Evolutionary conservation across 2,113 vertebrate genomes (phyloP).

Genomic region (Rhinolophus sinicus): DNA sequence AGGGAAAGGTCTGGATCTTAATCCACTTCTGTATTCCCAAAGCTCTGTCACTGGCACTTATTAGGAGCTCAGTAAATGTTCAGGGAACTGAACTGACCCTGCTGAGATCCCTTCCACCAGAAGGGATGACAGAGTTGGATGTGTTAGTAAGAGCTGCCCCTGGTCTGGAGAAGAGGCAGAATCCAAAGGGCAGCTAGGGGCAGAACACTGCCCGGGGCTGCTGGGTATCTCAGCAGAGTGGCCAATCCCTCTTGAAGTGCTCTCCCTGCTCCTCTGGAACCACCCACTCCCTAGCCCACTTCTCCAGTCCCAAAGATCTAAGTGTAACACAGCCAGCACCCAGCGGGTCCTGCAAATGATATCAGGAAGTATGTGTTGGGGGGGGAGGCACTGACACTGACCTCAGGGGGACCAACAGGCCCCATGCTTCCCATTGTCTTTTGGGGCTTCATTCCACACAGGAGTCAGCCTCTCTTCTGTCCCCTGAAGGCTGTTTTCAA

Average conservation of each 20-base stretch:
- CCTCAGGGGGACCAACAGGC: background rate
- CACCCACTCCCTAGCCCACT: background rate
- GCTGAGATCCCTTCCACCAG: background rate
- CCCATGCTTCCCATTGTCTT: background rate
- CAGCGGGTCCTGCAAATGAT: background rate
- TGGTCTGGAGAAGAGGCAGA: background rate
- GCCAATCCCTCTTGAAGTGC: background rate
- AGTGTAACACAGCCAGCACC: background rate
- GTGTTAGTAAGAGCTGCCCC: background rate
- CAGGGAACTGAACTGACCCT: background rate
- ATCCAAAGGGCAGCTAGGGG: background rate
- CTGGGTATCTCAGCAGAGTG: background rate
- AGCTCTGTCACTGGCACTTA: background rate
- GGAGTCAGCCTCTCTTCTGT: conserved; percentile 60
- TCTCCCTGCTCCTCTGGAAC: background rate
- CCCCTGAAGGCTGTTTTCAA: conserved; percentile 70
- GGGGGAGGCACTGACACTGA: background rate
- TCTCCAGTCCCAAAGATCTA: background rate
- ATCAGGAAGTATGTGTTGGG: too few species aligned
- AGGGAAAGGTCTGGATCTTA: background rate
- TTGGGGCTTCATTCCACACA: conserved; percentile 50
- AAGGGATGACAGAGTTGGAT: background rate
- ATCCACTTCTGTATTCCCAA: background rate
- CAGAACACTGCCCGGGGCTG: background rate
- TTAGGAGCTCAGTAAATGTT: background rate